Base-by-base conservation (phyloP, 2,797 vertebrate species). In the Gymnoscopelus braueri region DNA sequence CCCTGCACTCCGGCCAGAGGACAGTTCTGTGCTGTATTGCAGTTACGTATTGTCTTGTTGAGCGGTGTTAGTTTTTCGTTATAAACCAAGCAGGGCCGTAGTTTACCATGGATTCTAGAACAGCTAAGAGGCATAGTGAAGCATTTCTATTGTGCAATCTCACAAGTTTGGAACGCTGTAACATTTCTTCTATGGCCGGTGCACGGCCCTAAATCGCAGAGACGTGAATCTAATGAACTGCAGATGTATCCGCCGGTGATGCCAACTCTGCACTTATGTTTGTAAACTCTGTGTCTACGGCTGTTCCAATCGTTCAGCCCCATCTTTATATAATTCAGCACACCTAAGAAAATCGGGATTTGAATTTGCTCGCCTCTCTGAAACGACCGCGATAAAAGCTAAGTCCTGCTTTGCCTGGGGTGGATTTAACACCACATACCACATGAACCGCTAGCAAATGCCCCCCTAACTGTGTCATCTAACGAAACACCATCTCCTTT, bases 341-440 rank as follows among this genome's bases (percentile, higher is more conserved):
- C 61, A 3, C 53, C 57, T 64, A 49, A 29, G 58, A 29, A 29
- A 29, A 29, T 29, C 26, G 2, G 10, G 12, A 63, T 68, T 52
- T 3, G 54, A 65, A 72, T 69, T 74, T 10, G 49, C 57, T 82
- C 69, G 65, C 55, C 62, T 48, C 50, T 77, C 60, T 70, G 57
- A 85, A 88, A 86, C 78, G 84, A 87, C 77, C 72, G 62, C 81
- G 60, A 87, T 88, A 84, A 87, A 88, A 85, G 75, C 77, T 77
- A 80, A 60, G 77, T 80, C 73, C 69, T 60, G 59, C 69, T 87
- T 83, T 71, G 81, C 89, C 79, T 71, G 57, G 66, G 83, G 90
- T 70, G 13, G 68, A 80, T 87, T 84, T 83, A 84, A 84, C 76
- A 79, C 82, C 80, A 83, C 74, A 75, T 47, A 79, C 80, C 79